Percentiles rank a stretch among this genome's conserved stretches.
phyloP scores from a whole-genome alignment of 1,140 invertebrate genomes.

The Tachypleus tridentatus region DNA sequence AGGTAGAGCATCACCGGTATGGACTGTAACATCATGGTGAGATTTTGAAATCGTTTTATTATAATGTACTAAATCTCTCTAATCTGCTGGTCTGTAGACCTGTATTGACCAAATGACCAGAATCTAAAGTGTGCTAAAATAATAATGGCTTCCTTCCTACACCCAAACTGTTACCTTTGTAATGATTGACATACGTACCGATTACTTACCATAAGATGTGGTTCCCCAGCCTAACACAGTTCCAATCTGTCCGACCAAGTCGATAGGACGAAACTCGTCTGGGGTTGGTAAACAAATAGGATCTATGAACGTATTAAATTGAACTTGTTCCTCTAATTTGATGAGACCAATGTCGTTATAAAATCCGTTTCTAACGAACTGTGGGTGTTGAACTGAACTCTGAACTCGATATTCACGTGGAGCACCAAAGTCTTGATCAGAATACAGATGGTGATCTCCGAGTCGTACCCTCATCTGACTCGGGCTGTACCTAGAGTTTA shows the following conservation, averaged over 20 bases:
- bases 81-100: no score
- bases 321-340: slow-evolving; percentile 54
- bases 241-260: slow-evolving; percentile 51
- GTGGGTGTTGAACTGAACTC: slow-evolving; percentile 16
- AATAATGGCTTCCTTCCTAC: no score
- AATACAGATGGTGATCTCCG: slow-evolving; percentile 21
- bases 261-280: slow-evolving; percentile 35
- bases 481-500: slow-evolving; percentile 63
- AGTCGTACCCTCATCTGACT: slow-evolving; percentile 45
- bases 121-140: no score
- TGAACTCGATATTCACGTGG: slow-evolving; percentile 21
- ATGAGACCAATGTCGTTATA: slow-evolving; percentile 79
- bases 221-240: slow-evolving; percentile 87
- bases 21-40: no score
- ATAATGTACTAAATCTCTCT: no score
- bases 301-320: slow-evolving; percentile 58
- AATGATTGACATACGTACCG: no score
- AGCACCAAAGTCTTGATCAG: slow-evolving; percentile 15
- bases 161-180: no score
- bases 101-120: no score
- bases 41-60: no score
- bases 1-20: no score
- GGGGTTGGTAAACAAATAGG: slow-evolving; percentile 64
- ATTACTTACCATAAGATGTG: slow-evolving; percentile 37
- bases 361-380: slow-evolving; percentile 26